phyloP scores from a whole-genome alignment of 2,113 vertebrate genomes.

The Etheostoma spectabile region DNA sequence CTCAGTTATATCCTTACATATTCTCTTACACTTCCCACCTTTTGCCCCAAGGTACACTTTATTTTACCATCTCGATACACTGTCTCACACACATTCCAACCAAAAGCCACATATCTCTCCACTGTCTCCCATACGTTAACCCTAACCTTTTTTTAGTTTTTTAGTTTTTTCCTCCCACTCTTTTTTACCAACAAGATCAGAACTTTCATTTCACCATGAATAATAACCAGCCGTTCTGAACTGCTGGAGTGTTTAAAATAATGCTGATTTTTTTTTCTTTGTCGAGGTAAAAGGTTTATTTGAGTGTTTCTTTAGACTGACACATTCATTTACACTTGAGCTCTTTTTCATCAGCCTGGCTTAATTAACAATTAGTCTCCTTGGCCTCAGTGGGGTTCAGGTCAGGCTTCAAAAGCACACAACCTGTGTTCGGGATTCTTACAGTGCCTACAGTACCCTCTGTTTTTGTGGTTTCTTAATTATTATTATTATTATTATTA shows the following conservation, averaged over 20 bases:
- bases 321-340: constrained; percentile 76
- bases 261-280: constrained; percentile 59
- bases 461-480: constrained; percentile 29
- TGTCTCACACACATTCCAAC: constrained; percentile 15
- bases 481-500: no score
- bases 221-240: constrained; percentile 53
- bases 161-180: constrained; percentile 11
- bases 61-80: constrained; percentile 33
- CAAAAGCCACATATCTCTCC: constrained; percentile 23
- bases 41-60: constrained; percentile 44
- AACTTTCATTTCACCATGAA: constrained; percentile 64
- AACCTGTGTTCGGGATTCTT: constrained; percentile 49
- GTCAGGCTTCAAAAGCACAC: constrained; percentile 55
- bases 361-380: constrained; percentile 76
- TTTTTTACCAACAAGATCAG: constrained; percentile 35
- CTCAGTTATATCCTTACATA: constrained; percentile 26
- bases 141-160: not conserved
- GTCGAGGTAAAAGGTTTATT: constrained; percentile 61
- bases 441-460: constrained; percentile 30
- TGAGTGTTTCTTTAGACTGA: constrained; percentile 68
- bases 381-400: constrained; percentile 59
- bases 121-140: constrained; percentile 42
- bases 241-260: constrained; percentile 66
- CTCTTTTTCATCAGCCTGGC: constrained; percentile 68
- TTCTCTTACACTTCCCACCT: not conserved